Evolutionary conservation across 2,888 invertebrate genomes (phyloP).

Genomic region (Drosophila villosipedis): DNA sequence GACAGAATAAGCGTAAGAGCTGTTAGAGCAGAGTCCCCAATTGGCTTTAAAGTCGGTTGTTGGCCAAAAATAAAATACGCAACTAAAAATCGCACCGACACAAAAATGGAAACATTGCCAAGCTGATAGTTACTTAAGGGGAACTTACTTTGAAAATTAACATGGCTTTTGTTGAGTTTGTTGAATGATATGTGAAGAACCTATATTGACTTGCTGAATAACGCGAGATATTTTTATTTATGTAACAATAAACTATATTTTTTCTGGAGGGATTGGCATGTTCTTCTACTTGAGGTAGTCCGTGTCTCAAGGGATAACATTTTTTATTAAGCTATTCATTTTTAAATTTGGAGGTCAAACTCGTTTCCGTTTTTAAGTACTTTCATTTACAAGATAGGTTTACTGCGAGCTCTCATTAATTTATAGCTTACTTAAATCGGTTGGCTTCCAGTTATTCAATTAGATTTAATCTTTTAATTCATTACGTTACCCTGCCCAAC

Average conservation of each 20-base stretch:
- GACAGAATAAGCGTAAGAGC: conserved; percentile 5
- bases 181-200: background rate
- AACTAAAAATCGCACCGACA: background rate
- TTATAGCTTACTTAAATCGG: background rate
- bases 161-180: background rate
- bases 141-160: conserved; percentile 13
- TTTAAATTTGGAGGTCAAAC: background rate
- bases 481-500: background rate
- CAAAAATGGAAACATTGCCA: background rate
- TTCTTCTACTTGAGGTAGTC: background rate
- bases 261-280: background rate
- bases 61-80: background rate
- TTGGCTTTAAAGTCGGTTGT: conserved; percentile 12
- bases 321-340: too few species aligned
- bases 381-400: background rate
- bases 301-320: background rate
- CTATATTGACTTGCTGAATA: background rate
- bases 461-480: background rate
- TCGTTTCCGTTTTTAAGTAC: background rate
- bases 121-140: conserved; percentile 31
- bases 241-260: background rate
- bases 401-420: background rate
- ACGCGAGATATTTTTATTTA: background rate
- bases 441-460: background rate
- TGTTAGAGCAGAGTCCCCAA: conserved; percentile 25